Conservation (phyloP, 2,113 vertebrate genomes). For the Sialia sialis region DNA sequence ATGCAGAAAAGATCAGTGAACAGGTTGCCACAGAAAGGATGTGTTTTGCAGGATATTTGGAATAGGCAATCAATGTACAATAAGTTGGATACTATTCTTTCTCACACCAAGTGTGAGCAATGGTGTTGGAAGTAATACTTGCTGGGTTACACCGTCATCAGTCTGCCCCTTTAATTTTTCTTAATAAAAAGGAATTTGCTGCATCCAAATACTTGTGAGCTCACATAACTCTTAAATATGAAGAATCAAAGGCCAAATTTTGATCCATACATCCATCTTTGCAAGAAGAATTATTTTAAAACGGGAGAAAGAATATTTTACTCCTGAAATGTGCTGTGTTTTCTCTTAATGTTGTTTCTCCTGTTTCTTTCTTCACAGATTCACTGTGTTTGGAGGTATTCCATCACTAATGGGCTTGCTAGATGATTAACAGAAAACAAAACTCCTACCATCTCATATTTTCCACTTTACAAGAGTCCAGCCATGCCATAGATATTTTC, state of each 20-base stretch:
- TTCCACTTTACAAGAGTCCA: conserved; percentile 17
- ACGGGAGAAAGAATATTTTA: not conserved
- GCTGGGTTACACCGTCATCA: not conserved
- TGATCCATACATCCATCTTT: not conserved
- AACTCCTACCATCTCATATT: not conserved
- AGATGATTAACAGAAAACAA: conserved; percentile 4
- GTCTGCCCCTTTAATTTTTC: not conserved
- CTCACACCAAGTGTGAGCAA: not conserved
- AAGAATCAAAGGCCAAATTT: not conserved
- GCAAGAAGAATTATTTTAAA: not conserved
- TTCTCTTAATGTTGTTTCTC: not conserved
- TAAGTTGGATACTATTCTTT: not conserved
- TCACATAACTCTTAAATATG: not conserved
- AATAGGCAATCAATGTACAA: not conserved
- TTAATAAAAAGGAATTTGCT: not conserved
- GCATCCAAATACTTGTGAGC: not conserved
- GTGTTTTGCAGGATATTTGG: not conserved
- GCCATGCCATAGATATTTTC: not conserved
- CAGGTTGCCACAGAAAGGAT: not conserved
- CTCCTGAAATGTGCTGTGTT: not conserved
- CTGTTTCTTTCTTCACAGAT: not conserved
- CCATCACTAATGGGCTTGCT: not conserved
- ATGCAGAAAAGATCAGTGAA: not conserved
- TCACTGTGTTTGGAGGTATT: not conserved
- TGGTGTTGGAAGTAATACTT: not conserved